Conservation (phyloP, 2,113 vertebrate species). For the cat (Felis catus) region DNA sequence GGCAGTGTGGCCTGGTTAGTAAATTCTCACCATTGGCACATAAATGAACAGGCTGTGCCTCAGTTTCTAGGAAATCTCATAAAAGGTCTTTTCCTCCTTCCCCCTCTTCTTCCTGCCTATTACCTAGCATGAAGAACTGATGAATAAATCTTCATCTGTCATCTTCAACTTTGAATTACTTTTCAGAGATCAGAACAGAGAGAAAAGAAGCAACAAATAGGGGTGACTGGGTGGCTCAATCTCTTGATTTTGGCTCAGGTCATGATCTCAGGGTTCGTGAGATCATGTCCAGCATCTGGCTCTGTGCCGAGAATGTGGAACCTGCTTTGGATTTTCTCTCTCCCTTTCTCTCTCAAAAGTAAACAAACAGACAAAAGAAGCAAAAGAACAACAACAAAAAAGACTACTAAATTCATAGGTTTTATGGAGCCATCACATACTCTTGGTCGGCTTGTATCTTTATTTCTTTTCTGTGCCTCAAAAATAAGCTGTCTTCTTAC, state of each 20-base stretch:
- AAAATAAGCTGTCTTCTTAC: not conserved
- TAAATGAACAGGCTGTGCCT: not conserved
- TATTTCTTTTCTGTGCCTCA: not conserved
- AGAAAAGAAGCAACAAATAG: not conserved
- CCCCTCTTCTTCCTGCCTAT: not conserved
- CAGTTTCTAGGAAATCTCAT: not conserved
- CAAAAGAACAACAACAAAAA: not conserved
- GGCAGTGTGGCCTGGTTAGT: not conserved
- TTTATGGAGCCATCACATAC: not conserved
- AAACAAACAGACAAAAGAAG: not conserved
- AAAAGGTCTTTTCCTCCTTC: not conserved
- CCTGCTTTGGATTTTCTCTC: too few species aligned
- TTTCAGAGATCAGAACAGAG: not conserved
- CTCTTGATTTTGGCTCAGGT: too few species aligned
- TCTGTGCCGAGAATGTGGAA: too few species aligned
- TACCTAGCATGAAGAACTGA: not conserved
- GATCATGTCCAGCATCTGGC: too few species aligned
- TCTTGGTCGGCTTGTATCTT: not conserved
- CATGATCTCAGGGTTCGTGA: too few species aligned
- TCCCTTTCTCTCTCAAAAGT: not conserved
- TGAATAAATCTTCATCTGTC: not conserved
- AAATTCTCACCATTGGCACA: not conserved
- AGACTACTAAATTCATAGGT: not conserved
- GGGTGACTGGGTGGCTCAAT: too few species aligned
- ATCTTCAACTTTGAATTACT: not conserved